Conservation (phyloP, 2,888 invertebrate genomes). For the Drosophila nr. fundita region DNA sequence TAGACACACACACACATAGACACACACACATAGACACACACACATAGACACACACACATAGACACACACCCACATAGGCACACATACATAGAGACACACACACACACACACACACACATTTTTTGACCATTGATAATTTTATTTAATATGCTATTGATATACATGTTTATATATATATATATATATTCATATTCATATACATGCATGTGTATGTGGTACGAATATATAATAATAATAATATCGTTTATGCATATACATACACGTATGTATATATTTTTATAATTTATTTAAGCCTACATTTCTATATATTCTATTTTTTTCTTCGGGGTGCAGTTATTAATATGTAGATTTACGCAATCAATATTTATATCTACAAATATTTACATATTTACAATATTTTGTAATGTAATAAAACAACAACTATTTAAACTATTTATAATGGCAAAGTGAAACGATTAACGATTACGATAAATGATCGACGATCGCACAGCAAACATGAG, state of each 20-base stretch:
- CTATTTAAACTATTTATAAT: constrained; percentile 55
- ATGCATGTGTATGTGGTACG: constrained; percentile 1
- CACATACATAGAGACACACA: constrained; percentile 24
- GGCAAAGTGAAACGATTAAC: constrained; percentile 6
- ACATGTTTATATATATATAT: constrained; percentile 14
- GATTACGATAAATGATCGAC: constrained; percentile 6
- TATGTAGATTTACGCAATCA: constrained; percentile 18
- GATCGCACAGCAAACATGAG: not conserved
- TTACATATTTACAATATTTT: constrained; percentile 23
- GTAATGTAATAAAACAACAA: constrained; percentile 13
- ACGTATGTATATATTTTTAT: constrained; percentile 35
- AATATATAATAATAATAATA: constrained; percentile 1
- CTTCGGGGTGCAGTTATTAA: constrained; percentile 72
- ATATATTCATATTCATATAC: constrained; percentile 15
- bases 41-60: constrained; percentile 33
- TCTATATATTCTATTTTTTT: constrained; percentile 39
- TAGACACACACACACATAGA: not conserved
- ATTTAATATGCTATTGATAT: constrained; percentile 28
- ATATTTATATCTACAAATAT: constrained; percentile 10
- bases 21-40: not conserved
- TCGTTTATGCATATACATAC: constrained; percentile 30
- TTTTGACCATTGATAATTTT: constrained; percentile 74
- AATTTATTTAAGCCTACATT: constrained; percentile 52
- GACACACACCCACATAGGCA: constrained; percentile 24
- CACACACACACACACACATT: constrained; percentile 37